Conservation (phyloP, 2,888 invertebrate genomes). For the Parochlus steinenii region DNA sequence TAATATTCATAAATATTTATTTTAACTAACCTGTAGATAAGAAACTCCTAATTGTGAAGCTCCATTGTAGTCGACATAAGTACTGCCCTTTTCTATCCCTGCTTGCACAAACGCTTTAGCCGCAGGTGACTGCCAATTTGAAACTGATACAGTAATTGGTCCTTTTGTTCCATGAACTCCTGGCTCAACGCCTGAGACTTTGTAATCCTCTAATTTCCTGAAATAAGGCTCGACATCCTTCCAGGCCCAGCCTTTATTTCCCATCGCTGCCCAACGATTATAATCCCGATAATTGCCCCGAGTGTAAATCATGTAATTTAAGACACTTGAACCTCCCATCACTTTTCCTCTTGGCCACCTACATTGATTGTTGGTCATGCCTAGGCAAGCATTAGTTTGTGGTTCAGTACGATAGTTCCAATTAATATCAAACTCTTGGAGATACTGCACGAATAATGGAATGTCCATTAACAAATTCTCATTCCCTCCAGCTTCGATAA, state of each 20-base stretch:
- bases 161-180: conserved; percentile 17
- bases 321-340: conserved; percentile 32
- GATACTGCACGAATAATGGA: conserved; percentile 44
- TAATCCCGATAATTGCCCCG: conserved; percentile 31
- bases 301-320: conserved; percentile 34
- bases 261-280: conserved; percentile 29
- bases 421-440: conserved; percentile 47
- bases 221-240: conserved; percentile 33
- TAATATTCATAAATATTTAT: too few species aligned
- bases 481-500: conserved; percentile 40
- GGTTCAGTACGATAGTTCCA: conserved; percentile 62
- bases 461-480: conserved; percentile 44
- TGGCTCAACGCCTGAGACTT: conserved; percentile 9
- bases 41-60: conserved; percentile 33
- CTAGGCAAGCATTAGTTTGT: conserved; percentile 36
- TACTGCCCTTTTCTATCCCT: conserved; percentile 15
- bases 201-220: conserved; percentile 19
- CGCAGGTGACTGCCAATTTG: conserved; percentile 15
- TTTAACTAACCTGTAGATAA: conserved; percentile 41
- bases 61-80: conserved; percentile 18
- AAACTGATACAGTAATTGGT: conserved; percentile 18
- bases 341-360: conserved; percentile 32
- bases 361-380: conserved; percentile 21
- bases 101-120: conserved; percentile 18
- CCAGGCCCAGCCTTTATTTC: conserved; percentile 25